Conservation (phyloP, 2,113 vertebrate genomes). For the Elanoides forficatus region DNA sequence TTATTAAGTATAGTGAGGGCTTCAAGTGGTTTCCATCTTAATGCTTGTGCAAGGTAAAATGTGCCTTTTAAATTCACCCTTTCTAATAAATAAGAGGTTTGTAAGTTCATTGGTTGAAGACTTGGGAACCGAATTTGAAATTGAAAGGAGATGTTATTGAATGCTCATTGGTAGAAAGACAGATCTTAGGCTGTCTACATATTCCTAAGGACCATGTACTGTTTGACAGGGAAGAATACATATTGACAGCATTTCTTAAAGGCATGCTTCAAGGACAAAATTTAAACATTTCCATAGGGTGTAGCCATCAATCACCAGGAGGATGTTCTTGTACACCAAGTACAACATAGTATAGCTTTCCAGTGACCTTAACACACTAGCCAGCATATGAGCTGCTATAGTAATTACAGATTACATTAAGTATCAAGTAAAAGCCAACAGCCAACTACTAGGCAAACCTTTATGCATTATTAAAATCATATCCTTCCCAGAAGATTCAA, state of each 20-base stretch:
- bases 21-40: background rate
- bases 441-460: constrained; percentile 47
- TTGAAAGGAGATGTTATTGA: background rate
- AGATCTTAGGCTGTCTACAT: background rate
- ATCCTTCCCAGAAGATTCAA: constrained; percentile 57
- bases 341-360: constrained; percentile 31
- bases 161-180: background rate
- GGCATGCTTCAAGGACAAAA: constrained; percentile 65
- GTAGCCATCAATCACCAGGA: constrained; percentile 64
- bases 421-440: constrained; percentile 54
- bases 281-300: constrained; percentile 48
- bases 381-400: constrained; percentile 44
- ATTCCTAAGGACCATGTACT: background rate
- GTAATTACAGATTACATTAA: constrained; percentile 75
- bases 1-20: background rate
- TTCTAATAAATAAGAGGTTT: background rate
- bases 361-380: constrained; percentile 43
- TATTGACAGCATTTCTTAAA: constrained; percentile 41
- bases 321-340: constrained; percentile 64
- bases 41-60: background rate
- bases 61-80: background rate
- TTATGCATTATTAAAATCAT: constrained; percentile 62
- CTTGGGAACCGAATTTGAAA: background rate
- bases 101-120: background rate
- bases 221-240: constrained; percentile 24